Evolutionary conservation across 2,113 vertebrate species (phyloP), one percentile per base, ranked within the genome.

Genomic region (Chionis minor): DNA sequence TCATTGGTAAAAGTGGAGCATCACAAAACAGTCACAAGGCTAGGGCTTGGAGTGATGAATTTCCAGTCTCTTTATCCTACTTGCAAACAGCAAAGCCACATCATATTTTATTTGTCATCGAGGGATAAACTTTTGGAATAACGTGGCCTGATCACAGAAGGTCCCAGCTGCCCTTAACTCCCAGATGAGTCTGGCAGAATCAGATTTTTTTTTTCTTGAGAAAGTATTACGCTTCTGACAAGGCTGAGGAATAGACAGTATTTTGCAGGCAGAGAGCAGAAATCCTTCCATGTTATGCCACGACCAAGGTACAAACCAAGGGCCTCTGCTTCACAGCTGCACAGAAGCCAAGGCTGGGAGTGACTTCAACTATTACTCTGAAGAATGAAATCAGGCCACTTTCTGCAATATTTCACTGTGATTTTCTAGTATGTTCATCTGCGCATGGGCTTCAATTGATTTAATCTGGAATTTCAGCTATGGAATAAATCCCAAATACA

Each of bases 211-310:
- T 44, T 86, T 84, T n/a, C 28, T 74, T 80, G 54, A 72, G 44
- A 95, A 95, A 89, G 73, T n/a, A 73, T 21, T 79, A 90, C 18
- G 47, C 74, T 91, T 93, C 59, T 85, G 63, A 88, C 67, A 78
- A 86, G 22, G 52, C 4, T 79, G 38, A 88, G 72, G 38, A 86
- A 86, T 11, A 84, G 73, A 91, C 80, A 95, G 55, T 86, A 78
- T 94, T 92, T 95, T 94, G 27, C 90, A 96, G 58, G 71, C 62
- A 86, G 42, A 80, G n/a, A 94, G 91, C 45, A 95, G 84, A 94
- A 94, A 90, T 94, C 67, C 84, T 74, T 72, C 74, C 32, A 19
- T 55, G 79, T 82, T 91, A 91, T 20, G n/a, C 88, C 80, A 90
- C 21, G n/a, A 44, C 52, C 62, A 72, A 86, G 27, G 70, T 75